Conservation (phyloP, 2,113 vertebrate genomes). For the Gallinago jamesoni region DNA sequence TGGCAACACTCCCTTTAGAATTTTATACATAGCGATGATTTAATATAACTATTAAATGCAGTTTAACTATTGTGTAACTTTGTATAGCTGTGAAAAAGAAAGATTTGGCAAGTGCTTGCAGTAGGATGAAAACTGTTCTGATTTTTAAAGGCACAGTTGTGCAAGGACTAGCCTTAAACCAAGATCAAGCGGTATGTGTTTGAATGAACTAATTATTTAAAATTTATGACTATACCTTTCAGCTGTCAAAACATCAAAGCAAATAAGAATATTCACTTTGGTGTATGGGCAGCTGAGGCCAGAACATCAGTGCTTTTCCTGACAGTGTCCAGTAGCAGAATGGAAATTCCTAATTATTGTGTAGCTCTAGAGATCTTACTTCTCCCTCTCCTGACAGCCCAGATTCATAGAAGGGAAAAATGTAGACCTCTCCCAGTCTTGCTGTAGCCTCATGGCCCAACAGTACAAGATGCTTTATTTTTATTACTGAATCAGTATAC, state of each 20-base stretch:
- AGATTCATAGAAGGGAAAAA: not conserved
- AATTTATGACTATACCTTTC: not conserved
- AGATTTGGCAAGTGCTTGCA: not conserved
- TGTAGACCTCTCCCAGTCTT: not conserved
- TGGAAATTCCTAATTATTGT: not conserved
- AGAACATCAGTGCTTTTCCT: not conserved
- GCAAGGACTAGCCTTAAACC: not conserved
- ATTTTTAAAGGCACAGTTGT: not conserved
- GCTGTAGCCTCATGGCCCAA: not conserved
- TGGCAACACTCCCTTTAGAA: not conserved
- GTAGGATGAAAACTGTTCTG: not conserved
- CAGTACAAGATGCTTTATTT: not conserved
- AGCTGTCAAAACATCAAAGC: not conserved
- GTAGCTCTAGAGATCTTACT: not conserved
- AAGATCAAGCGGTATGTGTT: not conserved
- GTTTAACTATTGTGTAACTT: not conserved
- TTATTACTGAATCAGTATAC: not conserved
- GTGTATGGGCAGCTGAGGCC: not conserved
- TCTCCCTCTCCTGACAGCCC: not conserved
- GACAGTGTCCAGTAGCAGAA: not conserved
- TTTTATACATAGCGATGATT: fast-evolving
- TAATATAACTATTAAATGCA: not conserved
- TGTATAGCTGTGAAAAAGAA: not conserved
- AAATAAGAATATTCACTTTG: not conserved
- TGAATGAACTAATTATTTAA: not conserved